Evolutionary conservation across 2,797 vertebrate genomes (phyloP).

Genomic region (Megaceryle alcyon): DNA sequence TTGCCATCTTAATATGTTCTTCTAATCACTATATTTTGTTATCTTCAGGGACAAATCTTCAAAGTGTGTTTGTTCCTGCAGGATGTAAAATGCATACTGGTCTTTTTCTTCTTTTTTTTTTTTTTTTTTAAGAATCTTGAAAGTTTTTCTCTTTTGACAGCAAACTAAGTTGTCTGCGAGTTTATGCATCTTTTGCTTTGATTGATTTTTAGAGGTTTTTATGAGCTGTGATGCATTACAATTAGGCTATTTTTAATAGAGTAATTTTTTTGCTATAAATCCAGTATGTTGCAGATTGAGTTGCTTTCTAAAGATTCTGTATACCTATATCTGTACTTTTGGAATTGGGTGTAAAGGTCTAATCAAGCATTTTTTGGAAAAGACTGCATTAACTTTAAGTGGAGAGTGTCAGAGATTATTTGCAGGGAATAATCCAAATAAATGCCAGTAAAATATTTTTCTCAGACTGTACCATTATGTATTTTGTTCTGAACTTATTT

Average conservation of each 20-base stretch:
- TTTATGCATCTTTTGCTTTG: background rate
- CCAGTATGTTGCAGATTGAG: background rate
- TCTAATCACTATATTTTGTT: background rate
- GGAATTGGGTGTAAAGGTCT: background rate
- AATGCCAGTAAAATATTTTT: background rate
- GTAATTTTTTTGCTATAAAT: background rate
- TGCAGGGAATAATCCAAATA: background rate
- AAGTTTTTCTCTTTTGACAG: background rate
- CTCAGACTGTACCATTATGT: background rate
- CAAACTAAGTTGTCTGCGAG: background rate
- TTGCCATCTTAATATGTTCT: background rate
- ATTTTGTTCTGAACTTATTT: slow-evolving; percentile 36
- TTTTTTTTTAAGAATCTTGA: background rate
- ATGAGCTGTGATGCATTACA: background rate
- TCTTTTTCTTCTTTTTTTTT: background rate
- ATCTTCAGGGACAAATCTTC: background rate
- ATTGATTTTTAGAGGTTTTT: background rate
- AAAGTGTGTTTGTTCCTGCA: background rate
- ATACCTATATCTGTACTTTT: background rate
- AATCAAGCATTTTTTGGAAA: background rate
- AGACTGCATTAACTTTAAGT: background rate
- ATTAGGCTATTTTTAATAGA: background rate
- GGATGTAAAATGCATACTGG: background rate
- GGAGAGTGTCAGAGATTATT: background rate
- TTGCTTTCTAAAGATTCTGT: background rate